A percentile compares a stretch with the other conserved stretches of the same genome.
phyloP scores from a whole-genome alignment of 1,140 invertebrate genomes.

The Cyclargus thomasi region DNA sequence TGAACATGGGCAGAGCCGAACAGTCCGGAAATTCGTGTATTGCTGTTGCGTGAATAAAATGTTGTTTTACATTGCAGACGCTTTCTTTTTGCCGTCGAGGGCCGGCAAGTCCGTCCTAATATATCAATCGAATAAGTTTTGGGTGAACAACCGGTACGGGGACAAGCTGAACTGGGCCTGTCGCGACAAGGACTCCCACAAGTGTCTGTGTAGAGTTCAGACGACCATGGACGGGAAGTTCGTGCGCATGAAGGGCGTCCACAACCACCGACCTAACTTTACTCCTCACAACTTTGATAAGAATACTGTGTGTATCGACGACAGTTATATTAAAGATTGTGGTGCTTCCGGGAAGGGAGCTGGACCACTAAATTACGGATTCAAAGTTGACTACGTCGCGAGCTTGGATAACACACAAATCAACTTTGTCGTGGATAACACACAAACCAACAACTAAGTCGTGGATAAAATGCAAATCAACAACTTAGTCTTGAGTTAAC shows the following conservation, averaged over 20 bases:
- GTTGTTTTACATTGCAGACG: slow-evolving; percentile 36
- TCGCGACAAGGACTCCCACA: slow-evolving; percentile 57
- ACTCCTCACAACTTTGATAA: slow-evolving; percentile 51
- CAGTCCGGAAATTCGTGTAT: no score
- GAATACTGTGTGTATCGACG: slow-evolving; percentile 27
- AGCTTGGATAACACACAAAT: no score
- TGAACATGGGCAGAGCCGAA: no score
- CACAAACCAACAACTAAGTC: no score
- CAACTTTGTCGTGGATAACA: no score
- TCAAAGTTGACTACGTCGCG: no score
- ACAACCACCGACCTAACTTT: slow-evolving; percentile 61
- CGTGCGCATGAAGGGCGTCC: slow-evolving; percentile 51
- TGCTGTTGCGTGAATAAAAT: background rate
- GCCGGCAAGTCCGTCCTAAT: slow-evolving; percentile 66
- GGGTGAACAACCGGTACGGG: slow-evolving; percentile 66
- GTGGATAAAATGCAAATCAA: no score
- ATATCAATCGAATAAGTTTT: slow-evolving; percentile 64
- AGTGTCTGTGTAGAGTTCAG: slow-evolving; percentile 61
- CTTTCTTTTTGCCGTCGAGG: slow-evolving; percentile 64
- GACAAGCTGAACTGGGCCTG: slow-evolving; percentile 68
- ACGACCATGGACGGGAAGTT: slow-evolving; percentile 59
- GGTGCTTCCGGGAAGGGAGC: no score
- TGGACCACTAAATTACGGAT: no score
- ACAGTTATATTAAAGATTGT: no score
- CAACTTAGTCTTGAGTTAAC: no score